Evolutionary conservation across 2,113 vertebrate genomes (phyloP), one percentile per base, ranked within the genome.

Genomic region (Thymallus thymallus): DNA sequence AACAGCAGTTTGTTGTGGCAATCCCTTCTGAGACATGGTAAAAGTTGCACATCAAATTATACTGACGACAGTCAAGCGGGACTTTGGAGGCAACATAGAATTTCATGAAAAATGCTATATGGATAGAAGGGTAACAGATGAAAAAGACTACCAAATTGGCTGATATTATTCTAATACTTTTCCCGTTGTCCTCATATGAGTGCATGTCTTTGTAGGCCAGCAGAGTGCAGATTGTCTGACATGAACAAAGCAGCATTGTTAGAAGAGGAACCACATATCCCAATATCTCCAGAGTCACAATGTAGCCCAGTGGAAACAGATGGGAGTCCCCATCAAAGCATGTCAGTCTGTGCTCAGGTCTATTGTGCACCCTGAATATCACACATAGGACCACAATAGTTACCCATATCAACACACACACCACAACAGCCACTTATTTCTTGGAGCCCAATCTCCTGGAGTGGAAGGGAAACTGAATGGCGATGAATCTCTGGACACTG

Each of bases 121-220:
- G 51, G 20, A 67, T 26, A 14, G 69, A 69, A 13, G 68, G 55
- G 61, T 41, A 76, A 26, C 75, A 76, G 45, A 76, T 24, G 46
- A 76, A 6, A 24, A 76, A 76, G 22, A 76, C 75, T 2, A 66
- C 18, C 46, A 76, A 30, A 41, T 76, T 76, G 1, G 48, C 75
- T 2, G 7, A 20, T 20, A 76, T 66, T 4, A 76, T 41, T 3
- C 24, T 7, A 9, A 58, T 18, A 10, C 48, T 45, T 64, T 23
- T 69, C 12, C 24, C 20, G 23, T 76, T 71, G 10, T 55, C 69
- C 26, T 58, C 29, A 6, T 55, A 5, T 14, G 67, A 29, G 69
- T 10, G 51, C 22, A 12, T 35, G 32, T n/a, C 32, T 23, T 30
- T 6, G 63, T 26, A 6, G n/a, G 64, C 51, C 29, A 58, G 18